Conservation (phyloP, 2,797 vertebrate genomes). For the Lepidocolaptes lacrymiger region DNA sequence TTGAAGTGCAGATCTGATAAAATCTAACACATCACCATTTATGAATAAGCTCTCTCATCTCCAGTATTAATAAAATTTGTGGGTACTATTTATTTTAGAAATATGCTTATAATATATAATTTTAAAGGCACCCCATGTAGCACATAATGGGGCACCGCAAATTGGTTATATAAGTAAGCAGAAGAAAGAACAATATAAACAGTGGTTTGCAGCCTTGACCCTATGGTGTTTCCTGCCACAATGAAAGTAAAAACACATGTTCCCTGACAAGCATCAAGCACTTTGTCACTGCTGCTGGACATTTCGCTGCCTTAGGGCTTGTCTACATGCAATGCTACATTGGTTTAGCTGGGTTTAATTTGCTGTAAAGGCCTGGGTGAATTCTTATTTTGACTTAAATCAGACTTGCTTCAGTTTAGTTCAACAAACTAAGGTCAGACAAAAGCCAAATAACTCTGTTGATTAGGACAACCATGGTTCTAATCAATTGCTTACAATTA, state of each 20-base stretch:
- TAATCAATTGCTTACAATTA: slow-evolving; percentile 41
- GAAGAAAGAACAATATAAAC: slow-evolving; percentile 56
- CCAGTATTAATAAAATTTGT: slow-evolving; percentile 19
- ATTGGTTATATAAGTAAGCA: slow-evolving; percentile 39
- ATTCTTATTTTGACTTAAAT: slow-evolving; percentile 53
- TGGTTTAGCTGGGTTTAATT: slow-evolving; percentile 43
- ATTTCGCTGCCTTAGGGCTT: slow-evolving; percentile 37
- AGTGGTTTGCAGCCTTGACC: slow-evolving; percentile 58
- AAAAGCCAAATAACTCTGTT: slow-evolving; percentile 4
- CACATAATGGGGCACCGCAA: slow-evolving; percentile 10
- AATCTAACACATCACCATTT: background rate
- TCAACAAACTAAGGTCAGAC: slow-evolving; percentile 40
- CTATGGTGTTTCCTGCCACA: slow-evolving; percentile 60
- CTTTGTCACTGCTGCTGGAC: slow-evolving; percentile 48
- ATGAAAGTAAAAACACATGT: slow-evolving; percentile 66
- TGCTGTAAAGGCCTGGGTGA: slow-evolving; percentile 14
- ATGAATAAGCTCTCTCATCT: background rate
- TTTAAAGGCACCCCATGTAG: slow-evolving; percentile 13
- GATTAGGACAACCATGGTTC: slow-evolving; percentile 23
- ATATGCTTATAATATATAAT: background rate
- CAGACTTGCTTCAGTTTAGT: slow-evolving; percentile 23
- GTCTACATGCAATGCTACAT: slow-evolving; percentile 9
- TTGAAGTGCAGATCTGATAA: background rate
- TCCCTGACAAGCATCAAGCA: slow-evolving; percentile 48
- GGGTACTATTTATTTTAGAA: background rate